phyloP scores from a whole-genome alignment of 2,113 vertebrate species.

The Pelecanoides urinatrix region DNA sequence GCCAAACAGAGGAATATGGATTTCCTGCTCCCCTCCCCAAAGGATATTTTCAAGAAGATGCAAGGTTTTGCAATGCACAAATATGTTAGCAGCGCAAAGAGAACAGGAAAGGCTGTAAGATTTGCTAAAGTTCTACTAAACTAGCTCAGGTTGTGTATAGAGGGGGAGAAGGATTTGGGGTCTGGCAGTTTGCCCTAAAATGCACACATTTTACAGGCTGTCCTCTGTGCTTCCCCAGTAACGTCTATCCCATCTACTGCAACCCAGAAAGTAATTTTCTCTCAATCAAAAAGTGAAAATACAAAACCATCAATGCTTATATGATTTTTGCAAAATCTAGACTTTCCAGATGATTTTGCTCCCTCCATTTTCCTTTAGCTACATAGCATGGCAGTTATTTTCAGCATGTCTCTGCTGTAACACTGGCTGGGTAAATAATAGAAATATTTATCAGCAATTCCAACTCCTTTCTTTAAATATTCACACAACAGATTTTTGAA shows the following conservation, averaged over 20 bases:
- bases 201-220: neutral
- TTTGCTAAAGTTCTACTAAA: constrained; percentile 14
- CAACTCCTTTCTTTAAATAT: neutral
- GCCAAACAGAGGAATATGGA: constrained; percentile 38
- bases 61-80: constrained; percentile 12
- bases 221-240: neutral
- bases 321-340: neutral
- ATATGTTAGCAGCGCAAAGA: constrained; percentile 24
- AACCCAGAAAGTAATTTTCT: neutral
- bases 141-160: neutral
- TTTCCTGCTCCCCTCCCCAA: neutral
- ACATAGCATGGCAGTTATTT: neutral
- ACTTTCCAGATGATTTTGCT: neutral
- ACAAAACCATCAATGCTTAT: neutral
- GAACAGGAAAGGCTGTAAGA: constrained; percentile 14
- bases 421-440: neutral
- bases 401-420: neutral
- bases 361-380: neutral
- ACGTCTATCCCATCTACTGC: neutral
- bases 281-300: neutral
- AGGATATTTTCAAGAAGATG: constrained; percentile 52
- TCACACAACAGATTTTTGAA: neutral
- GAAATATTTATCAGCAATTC: neutral
- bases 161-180: neutral
- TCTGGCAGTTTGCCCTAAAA: neutral